Base-by-base conservation (phyloP, 2,888 invertebrate genomes). In the Caenorhabditis sinica region DNA sequence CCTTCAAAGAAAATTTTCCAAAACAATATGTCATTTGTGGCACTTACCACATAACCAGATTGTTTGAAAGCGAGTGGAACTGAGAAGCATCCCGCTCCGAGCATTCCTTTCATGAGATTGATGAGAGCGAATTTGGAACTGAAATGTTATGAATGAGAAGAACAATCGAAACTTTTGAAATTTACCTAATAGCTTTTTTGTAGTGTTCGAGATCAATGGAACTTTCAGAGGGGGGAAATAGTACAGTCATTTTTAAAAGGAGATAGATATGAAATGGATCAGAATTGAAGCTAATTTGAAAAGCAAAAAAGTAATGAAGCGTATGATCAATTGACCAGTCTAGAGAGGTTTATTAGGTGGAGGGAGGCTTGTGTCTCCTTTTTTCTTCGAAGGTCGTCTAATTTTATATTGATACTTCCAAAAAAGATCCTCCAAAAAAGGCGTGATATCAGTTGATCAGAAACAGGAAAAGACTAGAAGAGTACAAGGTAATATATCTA, bases 21-120 rank as follows among this genome's bases (percentile, higher is more conserved):
- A 6, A 66, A 63, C 17, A 28, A 36, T 6, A 53, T 8, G n/a
- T n/a, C n/a, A n/a, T 5, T 15, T 28, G 2, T n/a, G 11, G 2
- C 25, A 53, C 85, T 75, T 68, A 87, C 88, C 89, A 90, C 81
- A 25, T 89, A 86, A 28, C 91, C 91, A 25, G 91, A 90, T 75
- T 91, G 90, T 83, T 91, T 91, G 71, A 91, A 90, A 0, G 91
- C 92, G 28, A 91, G 69, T n/a, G 91, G 91, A 23, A 91, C 86
- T 6, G 90, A 87, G 63, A 91, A 86, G 79, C 91, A 91, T 20
- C 91, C 91, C 1, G 91, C 91, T 5, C 91, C 91, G 49, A 91
- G 87, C 90, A 91, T 91, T 51, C 91, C 91, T 53, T 90, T 91
- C 69, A 92, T 82, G 28, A 91, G 83, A 71, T 91, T 91, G 75